Evolutionary conservation across 2,888 invertebrate species (phyloP), one percentile per base, ranked within the genome.

Genomic region (Pherbina coryleti): DNA sequence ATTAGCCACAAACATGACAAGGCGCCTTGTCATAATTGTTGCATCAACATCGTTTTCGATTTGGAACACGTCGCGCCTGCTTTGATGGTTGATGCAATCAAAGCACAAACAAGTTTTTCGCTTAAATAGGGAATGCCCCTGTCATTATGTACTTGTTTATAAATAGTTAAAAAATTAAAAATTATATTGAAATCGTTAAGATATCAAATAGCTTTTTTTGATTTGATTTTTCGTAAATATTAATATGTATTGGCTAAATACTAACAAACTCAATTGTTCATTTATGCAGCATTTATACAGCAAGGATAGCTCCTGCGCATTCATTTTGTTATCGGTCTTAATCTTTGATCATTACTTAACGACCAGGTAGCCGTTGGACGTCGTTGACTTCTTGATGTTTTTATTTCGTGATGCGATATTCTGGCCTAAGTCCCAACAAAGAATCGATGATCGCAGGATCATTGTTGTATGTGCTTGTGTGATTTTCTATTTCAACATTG

Each of bases 1-100:
- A 75, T 75, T 75, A 67, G 75, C 75, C 75, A 67, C 75, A 75
- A 69, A 66, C 53, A 75, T 66, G 66, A 67, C 75, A 66, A 66
- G 67, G 53, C 66, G 75, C 53, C 66, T 57, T 75, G 75, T 75
- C 75, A 75, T 67, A 66, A 66, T 66, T 75, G 62, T 51, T 28
- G 66, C 67, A 64, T 31, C 74, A 66, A 64, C 73, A 71, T 71
- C 22, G 19, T 17, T 37, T 14, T 19, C 19, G 19, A 22, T n/a
- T 55, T 55, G 22, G 19, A 55, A 55, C 55, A 55, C 8, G 55
- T 55, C 55, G 57, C 57, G 57, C 14, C 25, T 60, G 25, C 22
- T 60, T 60, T 60, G 57, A 60, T 60, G 57, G 25, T 60, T 22
- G 55, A 60, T 28, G 28, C 14, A 25, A 60, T 25, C 5, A 14